These are phyloP conservation scores for Drosophila varians DNA, from an alignment of 1,140 invertebrate species.

Conservation along the genomic window DNA sequence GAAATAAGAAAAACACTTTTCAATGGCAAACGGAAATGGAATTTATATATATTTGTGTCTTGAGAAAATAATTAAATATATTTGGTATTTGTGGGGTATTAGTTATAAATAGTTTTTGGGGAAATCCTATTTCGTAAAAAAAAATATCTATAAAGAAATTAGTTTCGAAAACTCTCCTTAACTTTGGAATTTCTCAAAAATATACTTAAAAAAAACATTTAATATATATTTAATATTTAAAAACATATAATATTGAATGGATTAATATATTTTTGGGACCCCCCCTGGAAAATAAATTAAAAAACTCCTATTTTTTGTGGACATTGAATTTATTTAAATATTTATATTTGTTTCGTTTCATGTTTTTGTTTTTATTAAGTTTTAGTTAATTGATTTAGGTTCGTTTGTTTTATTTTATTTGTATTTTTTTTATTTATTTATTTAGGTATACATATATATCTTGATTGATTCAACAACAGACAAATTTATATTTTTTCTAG, in stretches of 20 bases:
- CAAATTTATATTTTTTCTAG: constrained; percentile 11
- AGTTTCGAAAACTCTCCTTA: too few relatives aligned
- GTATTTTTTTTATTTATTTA: too few relatives aligned
- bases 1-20: constrained; percentile 64
- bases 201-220: too few relatives aligned
- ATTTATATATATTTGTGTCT: constrained; percentile 32
- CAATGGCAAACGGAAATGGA: constrained; percentile 68
- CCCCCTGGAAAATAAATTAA: background rate
- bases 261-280: too few relatives aligned
- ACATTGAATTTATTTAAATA: constrained; percentile 19
- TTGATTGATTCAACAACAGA: constrained; percentile 54
- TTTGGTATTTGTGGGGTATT: background rate
- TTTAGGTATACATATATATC: constrained; percentile 53
- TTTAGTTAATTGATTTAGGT: constrained; percentile 75
- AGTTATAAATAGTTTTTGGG: too few relatives aligned
- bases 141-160: too few relatives aligned
- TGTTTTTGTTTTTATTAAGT: constrained; percentile 70
- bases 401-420: constrained; percentile 34
- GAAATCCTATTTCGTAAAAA: too few relatives aligned
- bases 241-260: too few relatives aligned
- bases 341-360: constrained; percentile 38
- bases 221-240: too few relatives aligned
- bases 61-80: background rate
- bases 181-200: too few relatives aligned
- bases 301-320: background rate